Percentiles rank a stretch among this genome's conserved stretches.
These are phyloP conservation scores for Ormyrus nitidulus DNA, from an alignment of 2,888 invertebrate genomes.

Conservation along the genomic window DNA sequence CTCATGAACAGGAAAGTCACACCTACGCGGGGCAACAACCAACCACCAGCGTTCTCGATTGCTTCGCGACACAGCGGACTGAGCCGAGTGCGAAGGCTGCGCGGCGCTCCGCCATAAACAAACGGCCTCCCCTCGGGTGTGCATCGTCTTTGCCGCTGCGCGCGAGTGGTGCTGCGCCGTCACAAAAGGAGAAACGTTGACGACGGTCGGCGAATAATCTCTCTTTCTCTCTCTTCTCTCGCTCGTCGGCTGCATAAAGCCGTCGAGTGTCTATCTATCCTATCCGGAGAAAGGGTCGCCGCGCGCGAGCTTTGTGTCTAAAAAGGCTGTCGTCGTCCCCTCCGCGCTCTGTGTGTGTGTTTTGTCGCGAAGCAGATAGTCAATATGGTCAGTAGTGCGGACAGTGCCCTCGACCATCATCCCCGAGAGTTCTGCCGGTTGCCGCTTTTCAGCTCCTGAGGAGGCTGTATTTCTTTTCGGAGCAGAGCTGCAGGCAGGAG, in stretches of 20 bases:
- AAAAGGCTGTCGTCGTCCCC: conserved; percentile 1
- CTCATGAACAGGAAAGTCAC: not conserved
- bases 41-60: no score
- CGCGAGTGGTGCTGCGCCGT: no score
- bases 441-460: not conserved
- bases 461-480: not conserved
- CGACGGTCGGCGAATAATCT: conserved; percentile 36
- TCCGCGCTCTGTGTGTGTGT: not conserved
- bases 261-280: no score
- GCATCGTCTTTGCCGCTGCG: conserved; percentile 6
- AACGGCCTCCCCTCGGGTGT: conserved; percentile 43
- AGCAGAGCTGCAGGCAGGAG: not conserved
- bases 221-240: conserved; percentile 3
- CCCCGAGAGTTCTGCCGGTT: not conserved
- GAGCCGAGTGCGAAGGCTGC: conserved; percentile 7
- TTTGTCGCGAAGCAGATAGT: conserved; percentile 2
- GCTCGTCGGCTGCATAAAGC: not conserved
- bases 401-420: not conserved
- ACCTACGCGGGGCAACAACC: not conserved
- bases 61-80: not conserved
- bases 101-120: conserved; percentile 45
- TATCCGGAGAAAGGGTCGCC: not conserved
- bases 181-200: not conserved
- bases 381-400: conserved; percentile 50
- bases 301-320: not conserved